Conservation (phyloP, 2,888 invertebrate genomes). For the Xylota sylvarum region DNA sequence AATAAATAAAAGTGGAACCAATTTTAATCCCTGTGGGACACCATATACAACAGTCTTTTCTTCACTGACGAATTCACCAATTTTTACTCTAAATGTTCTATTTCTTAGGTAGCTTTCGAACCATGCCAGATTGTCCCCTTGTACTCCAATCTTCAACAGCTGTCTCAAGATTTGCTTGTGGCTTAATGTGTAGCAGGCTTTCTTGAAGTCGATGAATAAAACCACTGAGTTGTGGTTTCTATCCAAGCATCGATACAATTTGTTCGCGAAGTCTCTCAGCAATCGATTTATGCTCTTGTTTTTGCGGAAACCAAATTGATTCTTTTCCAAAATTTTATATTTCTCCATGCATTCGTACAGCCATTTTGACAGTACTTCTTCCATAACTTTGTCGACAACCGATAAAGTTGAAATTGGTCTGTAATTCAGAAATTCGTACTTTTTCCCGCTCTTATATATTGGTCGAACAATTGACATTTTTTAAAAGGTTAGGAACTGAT, state of each 20-base stretch:
- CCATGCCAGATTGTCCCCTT: neutral
- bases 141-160: slow-evolving; percentile 6
- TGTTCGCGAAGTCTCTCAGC: neutral
- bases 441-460: too few relatives aligned
- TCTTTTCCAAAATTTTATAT: too few relatives aligned
- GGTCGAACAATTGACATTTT: too few relatives aligned
- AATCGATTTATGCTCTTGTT: neutral
- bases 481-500: neutral
- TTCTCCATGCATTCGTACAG: neutral
- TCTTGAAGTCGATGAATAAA: too few relatives aligned
- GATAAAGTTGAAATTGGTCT: neutral
- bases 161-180: too few relatives aligned
- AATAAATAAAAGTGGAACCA: neutral
- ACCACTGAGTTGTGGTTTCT: too few relatives aligned
- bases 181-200: neutral
- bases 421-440: neutral
- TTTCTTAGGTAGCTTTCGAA: too few relatives aligned
- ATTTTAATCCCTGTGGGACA: neutral
- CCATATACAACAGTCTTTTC: neutral
- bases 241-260: neutral
- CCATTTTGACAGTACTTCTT: neutral
- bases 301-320: too few relatives aligned
- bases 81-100: neutral
- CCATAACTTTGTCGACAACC: neutral
- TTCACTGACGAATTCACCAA: neutral